Evolutionary conservation across 2,888 invertebrate genomes (phyloP).

Genomic region (Hedya salicella): DNA sequence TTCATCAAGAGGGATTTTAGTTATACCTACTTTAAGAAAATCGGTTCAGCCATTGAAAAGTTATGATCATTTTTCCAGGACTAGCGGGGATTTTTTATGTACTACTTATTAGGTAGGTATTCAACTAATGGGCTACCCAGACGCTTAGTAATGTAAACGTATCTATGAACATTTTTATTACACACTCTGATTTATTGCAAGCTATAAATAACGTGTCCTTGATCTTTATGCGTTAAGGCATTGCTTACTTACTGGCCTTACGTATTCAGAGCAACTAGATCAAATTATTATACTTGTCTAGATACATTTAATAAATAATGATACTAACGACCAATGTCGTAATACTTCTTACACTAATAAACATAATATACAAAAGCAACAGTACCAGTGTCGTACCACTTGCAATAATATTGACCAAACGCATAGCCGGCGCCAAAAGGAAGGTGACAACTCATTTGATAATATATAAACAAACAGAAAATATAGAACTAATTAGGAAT

Average conservation of each 20-base stretch:
- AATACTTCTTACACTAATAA: constrained; percentile 1
- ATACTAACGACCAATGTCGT: background rate
- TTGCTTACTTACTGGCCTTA: background rate
- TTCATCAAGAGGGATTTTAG: no score
- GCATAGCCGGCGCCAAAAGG: constrained; percentile 24
- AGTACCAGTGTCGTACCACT: constrained; percentile 3
- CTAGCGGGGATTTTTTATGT: no score
- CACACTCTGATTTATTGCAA: background rate
- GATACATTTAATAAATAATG: background rate
- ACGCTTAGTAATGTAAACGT: no score
- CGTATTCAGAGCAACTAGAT: constrained; percentile 5
- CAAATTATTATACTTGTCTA: background rate
- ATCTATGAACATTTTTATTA: background rate
- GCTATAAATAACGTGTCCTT: background rate
- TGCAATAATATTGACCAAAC: constrained; percentile 3
- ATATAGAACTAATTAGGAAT: constrained; percentile 54
- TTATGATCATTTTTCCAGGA: no score
- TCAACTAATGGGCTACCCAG: no score
- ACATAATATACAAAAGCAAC: background rate
- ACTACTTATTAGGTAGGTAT: no score
- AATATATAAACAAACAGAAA: constrained; percentile 47
- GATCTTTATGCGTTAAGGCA: background rate
- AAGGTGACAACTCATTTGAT: constrained; percentile 37
- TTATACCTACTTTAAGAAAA: no score
- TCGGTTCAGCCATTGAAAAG: no score